Percentiles rank a stretch among this genome's conserved stretches.
Conservation (phyloP, 2,888 invertebrate species). For the Meiosimyza platycephala region DNA sequence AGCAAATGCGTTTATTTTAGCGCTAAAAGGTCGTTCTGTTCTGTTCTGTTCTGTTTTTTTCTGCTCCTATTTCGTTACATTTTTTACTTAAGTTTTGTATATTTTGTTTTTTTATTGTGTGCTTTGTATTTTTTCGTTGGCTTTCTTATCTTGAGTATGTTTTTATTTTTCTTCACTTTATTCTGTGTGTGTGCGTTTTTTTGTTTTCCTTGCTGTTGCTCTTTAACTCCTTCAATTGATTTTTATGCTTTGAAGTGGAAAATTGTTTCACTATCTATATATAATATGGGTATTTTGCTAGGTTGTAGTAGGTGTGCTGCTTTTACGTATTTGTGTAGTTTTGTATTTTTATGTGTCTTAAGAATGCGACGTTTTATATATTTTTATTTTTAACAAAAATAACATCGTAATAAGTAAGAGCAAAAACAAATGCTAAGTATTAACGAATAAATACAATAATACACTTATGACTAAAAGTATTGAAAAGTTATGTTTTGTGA, state of each 20-base stretch:
- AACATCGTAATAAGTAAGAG: too few relatives aligned
- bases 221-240: constrained; percentile 16
- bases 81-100: not conserved
- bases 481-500: too few relatives aligned
- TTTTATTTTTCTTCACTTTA: not conserved
- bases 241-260: constrained; percentile 6
- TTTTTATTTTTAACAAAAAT: too few relatives aligned
- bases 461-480: too few relatives aligned
- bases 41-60: too few relatives aligned
- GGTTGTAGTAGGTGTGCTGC: not conserved
- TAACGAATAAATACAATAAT: too few relatives aligned
- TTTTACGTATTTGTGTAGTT: not conserved
- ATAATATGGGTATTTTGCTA: not conserved
- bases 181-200: not conserved
- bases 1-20: constrained; percentile 25
- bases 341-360: too few relatives aligned
- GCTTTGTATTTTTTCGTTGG: not conserved
- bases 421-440: too few relatives aligned
- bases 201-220: not conserved
- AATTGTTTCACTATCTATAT: not conserved
- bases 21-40: constrained; percentile 3
- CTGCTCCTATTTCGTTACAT: not conserved
- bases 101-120: not conserved
- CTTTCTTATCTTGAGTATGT: not conserved
- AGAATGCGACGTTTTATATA: too few relatives aligned